Conservation (phyloP, 1,140 invertebrate species). For the Cotesia typhae region DNA sequence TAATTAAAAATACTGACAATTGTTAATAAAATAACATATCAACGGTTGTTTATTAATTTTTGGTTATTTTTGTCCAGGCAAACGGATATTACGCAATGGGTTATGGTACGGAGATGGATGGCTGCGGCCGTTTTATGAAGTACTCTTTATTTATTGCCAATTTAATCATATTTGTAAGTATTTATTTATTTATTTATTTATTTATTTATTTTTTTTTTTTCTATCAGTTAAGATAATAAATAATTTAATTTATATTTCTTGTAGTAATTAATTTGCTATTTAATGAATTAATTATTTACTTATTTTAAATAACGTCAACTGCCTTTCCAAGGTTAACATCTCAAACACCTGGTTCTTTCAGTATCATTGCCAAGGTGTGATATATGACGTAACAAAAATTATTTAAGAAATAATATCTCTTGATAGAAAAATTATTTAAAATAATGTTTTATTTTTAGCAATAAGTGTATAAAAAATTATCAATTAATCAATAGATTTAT, state of each 20-base stretch:
- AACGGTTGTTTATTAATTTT: background rate
- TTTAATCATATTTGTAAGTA: constrained; percentile 87
- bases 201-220: background rate
- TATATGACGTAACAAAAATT: too few species aligned
- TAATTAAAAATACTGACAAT: background rate
- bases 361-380: constrained; percentile 29
- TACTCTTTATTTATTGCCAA: constrained; percentile 85
- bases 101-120: constrained; percentile 78
- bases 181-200: background rate
- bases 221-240: background rate
- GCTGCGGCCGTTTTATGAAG: constrained; percentile 84
- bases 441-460: background rate
- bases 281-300: too few species aligned
- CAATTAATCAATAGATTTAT: background rate
- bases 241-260: background rate
- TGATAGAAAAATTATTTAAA: background rate
- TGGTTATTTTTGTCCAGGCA: constrained; percentile 31
- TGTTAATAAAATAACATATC: background rate
- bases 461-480: too few species aligned
- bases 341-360: background rate
- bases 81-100: constrained; percentile 66
- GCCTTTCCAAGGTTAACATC: too few species aligned
- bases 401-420: background rate
- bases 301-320: too few species aligned
- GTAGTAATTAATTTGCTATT: background rate